These are phyloP conservation scores for Centropyge bicolor DNA, from an alignment of 2,797 vertebrate genomes.

Conservation along the genomic window DNA sequence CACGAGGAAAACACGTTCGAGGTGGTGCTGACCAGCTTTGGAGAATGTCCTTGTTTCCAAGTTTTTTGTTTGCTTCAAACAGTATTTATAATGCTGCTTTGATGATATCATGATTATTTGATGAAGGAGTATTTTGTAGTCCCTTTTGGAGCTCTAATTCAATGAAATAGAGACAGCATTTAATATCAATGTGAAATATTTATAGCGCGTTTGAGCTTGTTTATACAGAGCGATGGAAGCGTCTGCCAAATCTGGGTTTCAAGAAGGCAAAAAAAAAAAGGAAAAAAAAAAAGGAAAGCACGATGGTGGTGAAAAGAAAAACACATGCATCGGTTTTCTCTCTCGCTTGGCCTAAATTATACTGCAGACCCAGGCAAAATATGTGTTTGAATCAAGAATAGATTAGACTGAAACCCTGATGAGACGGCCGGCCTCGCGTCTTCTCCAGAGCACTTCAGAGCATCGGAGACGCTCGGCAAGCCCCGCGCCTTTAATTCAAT, in stretches of 20 bases:
- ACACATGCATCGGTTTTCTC: constrained; percentile 33
- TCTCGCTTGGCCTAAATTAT: constrained; percentile 51
- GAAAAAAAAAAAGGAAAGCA: not conserved
- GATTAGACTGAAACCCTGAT: constrained; percentile 31
- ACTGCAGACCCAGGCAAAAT: constrained; percentile 34
- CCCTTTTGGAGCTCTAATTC: constrained; percentile 72
- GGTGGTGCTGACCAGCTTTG: constrained; percentile 49
- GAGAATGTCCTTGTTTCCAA: constrained; percentile 58
- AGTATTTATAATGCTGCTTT: constrained; percentile 67
- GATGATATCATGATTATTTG: constrained; percentile 73
- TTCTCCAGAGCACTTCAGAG: constrained; percentile 14
- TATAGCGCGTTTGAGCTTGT: constrained; percentile 71
- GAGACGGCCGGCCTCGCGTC: constrained; percentile 8
- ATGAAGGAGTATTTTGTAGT: constrained; percentile 77
- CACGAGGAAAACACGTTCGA: constrained; percentile 11
- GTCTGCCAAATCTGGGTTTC: constrained; percentile 64
- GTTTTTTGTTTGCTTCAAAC: constrained; percentile 60
- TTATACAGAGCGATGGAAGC: constrained; percentile 65
- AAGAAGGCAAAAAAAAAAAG: not conserved
- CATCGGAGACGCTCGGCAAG: not conserved
- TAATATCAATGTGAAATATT: constrained; percentile 81
- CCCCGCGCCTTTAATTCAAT: constrained; percentile 1
- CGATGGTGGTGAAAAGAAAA: constrained; percentile 22
- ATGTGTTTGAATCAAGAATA: constrained; percentile 36
- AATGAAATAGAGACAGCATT: constrained; percentile 73